These are phyloP conservation scores for Lycophotia porphyrea DNA, from an alignment of 2,888 invertebrate genomes.

Conservation along the genomic window DNA sequence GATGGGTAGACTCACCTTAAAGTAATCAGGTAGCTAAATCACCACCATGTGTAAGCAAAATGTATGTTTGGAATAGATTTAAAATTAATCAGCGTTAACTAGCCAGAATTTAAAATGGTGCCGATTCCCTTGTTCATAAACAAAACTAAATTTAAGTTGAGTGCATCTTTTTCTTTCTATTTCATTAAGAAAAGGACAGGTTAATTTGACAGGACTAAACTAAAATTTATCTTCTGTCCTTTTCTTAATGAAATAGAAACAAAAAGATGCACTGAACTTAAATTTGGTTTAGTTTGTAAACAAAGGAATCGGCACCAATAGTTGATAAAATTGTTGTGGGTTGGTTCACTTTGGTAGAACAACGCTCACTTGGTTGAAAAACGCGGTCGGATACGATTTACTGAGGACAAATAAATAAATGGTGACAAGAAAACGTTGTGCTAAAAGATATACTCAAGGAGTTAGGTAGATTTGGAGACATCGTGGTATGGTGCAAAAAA, in stretches of 20 bases:
- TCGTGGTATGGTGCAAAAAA: background rate
- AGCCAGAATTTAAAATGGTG: background rate
- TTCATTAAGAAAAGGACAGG: no score
- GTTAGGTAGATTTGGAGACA: conserved; percentile 3
- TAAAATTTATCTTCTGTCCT: no score
- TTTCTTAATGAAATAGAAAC: no score
- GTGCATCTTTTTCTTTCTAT: no score
- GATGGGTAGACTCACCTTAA: background rate
- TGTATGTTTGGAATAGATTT: background rate
- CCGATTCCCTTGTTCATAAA: no score
- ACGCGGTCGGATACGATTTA: background rate
- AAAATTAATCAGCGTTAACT: background rate
- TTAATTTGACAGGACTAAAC: no score
- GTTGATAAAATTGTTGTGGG: no score
- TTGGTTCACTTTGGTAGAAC: background rate
- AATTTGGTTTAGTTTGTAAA: no score
- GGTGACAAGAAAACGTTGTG: background rate
- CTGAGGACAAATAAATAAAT: background rate
- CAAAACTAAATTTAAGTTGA: no score
- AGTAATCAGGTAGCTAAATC: background rate
- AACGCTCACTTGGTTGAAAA: background rate
- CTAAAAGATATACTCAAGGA: background rate
- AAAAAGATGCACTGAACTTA: no score
- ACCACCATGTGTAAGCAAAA: no score
- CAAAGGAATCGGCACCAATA: no score